A percentile compares a stretch with the other conserved stretches of the same genome.
These are phyloP conservation scores for Podocnemis expansa DNA, from an alignment of 2,113 vertebrate genomes.

Conservation along the genomic window DNA sequence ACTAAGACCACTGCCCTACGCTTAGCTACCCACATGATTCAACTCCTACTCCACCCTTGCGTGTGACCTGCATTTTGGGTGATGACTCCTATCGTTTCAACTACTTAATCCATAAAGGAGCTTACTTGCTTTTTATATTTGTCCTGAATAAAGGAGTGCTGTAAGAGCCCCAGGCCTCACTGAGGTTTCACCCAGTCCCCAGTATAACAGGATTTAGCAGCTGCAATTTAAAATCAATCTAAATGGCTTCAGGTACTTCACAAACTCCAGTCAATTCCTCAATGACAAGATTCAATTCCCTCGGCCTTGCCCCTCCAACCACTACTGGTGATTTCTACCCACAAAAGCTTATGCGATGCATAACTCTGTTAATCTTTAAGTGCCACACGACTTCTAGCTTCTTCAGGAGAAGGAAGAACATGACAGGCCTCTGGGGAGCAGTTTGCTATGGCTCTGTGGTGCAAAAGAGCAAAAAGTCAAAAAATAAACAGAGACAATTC, in stretches of 20 bases:
- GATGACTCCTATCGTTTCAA: background rate
- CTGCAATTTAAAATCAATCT: background rate
- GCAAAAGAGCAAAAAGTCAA: conserved; percentile 8
- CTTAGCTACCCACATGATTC: background rate
- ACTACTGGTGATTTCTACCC: too few relatives aligned
- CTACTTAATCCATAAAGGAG: background rate
- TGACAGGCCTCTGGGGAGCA: background rate
- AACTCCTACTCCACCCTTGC: background rate
- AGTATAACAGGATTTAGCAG: background rate
- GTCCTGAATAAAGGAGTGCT: background rate
- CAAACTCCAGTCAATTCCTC: background rate
- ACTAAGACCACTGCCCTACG: too few relatives aligned
- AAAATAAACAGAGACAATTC: background rate
- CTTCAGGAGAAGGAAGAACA: background rate
- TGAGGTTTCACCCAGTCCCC: background rate
- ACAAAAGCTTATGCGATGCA: too few relatives aligned
- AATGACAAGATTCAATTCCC: background rate
- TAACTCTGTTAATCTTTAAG: too few relatives aligned
- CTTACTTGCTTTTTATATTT: background rate
- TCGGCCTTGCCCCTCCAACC: background rate
- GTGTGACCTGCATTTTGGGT: background rate
- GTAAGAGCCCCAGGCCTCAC: background rate
- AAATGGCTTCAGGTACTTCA: background rate
- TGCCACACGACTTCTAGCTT: too few relatives aligned
- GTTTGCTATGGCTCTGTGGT: background rate